Conservation (phyloP, 2,888 invertebrate species). For the Eristalis arbustorum region DNA sequence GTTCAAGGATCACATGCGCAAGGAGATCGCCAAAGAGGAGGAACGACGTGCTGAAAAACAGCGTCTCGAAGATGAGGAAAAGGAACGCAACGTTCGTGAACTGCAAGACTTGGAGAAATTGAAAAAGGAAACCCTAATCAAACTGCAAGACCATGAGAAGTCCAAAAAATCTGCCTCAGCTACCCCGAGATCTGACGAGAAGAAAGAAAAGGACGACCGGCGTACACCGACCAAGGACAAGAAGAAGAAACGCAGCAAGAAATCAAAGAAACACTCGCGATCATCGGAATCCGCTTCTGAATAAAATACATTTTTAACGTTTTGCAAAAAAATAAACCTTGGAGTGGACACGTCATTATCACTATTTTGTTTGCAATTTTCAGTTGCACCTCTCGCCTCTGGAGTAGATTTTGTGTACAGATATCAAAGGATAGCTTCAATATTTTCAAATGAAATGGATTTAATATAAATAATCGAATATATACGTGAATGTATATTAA, state of each 20-base stretch:
- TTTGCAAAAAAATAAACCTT: not conserved
- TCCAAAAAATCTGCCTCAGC: slow-evolving; percentile 72
- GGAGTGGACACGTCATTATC: slow-evolving; percentile 6
- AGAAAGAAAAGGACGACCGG: slow-evolving; percentile 68
- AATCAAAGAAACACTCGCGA: slow-evolving; percentile 78
- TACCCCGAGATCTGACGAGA: slow-evolving; percentile 63
- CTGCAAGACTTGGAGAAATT: slow-evolving; percentile 78
- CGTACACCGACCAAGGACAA: slow-evolving; percentile 72
- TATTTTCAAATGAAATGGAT: slow-evolving; percentile 33
- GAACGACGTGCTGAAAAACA: slow-evolving; percentile 82
- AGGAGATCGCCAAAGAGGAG: slow-evolving; percentile 82
- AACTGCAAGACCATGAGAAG: slow-evolving; percentile 77
- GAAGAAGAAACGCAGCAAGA: slow-evolving; percentile 77
- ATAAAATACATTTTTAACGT: slow-evolving; percentile 44
- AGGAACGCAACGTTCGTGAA: slow-evolving; percentile 77
- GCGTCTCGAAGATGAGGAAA: slow-evolving; percentile 77
- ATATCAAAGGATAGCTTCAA: slow-evolving; percentile 38
- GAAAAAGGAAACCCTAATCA: slow-evolving; percentile 78
- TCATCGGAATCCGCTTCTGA: slow-evolving; percentile 75
- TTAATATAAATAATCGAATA: slow-evolving; percentile 1
- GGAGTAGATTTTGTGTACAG: slow-evolving; percentile 38
- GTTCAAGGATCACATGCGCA: slow-evolving; percentile 83
- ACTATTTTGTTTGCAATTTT: slow-evolving; percentile 37
- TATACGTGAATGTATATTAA: slow-evolving; percentile 13
- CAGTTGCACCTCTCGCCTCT: slow-evolving; percentile 22